Evolutionary conservation across 2,888 invertebrate species (phyloP).

Genomic region (Sinopyrophorus schimmeli): DNA sequence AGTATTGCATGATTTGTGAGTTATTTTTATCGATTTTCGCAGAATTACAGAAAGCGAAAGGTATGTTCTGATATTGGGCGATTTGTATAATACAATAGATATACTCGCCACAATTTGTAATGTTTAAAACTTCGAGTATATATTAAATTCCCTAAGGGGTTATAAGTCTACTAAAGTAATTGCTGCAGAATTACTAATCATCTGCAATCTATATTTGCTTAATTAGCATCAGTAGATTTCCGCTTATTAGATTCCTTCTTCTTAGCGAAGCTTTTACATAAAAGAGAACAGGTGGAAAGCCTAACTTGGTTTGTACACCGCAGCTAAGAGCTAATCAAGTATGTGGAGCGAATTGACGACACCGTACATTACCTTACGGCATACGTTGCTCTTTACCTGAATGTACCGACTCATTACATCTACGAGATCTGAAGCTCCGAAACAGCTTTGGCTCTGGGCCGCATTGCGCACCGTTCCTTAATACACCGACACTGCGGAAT

Average conservation of each 20-base stretch:
- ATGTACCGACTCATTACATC: conserved; percentile 22
- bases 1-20: too few relatives aligned
- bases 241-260: conserved; percentile 18
- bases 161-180: too few relatives aligned
- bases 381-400: conserved; percentile 25
- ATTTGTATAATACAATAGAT: too few relatives aligned
- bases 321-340: conserved; percentile 30
- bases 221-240: conserved; percentile 14
- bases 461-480: conserved; percentile 25
- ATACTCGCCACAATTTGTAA: too few relatives aligned
- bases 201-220: too few relatives aligned
- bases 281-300: conserved; percentile 21
- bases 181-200: too few relatives aligned
- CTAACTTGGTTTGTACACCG: conserved; percentile 19
- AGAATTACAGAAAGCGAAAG: too few relatives aligned
- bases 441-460: conserved; percentile 13
- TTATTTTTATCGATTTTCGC: too few relatives aligned
- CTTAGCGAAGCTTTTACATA: conserved; percentile 16
- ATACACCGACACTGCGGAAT: conserved; percentile 22
- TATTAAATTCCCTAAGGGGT: too few relatives aligned
- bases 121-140: too few relatives aligned
- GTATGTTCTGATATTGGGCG: too few relatives aligned
- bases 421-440: conserved; percentile 11
- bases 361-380: conserved; percentile 22
- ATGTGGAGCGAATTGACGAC: conserved; percentile 25